These are phyloP conservation scores for Drosophila hydei DNA, from an alignment of 1,140 invertebrate genomes.

Conservation along the genomic window DNA sequence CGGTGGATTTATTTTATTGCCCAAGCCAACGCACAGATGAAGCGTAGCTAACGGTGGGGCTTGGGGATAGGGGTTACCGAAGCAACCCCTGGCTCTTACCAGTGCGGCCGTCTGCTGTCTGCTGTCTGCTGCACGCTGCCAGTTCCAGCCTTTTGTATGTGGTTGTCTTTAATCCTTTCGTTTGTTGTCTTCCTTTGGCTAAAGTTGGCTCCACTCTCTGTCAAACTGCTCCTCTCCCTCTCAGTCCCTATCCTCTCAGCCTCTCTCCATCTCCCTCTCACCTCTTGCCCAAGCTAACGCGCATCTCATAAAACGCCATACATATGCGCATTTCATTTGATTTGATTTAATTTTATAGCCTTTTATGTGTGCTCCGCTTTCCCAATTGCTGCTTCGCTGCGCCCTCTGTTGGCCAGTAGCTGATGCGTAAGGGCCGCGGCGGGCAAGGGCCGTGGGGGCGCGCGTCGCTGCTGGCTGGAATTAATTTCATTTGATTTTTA, in stretches of 20 bases:
- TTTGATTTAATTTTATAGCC: conserved; percentile 80
- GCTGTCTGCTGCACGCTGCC: conserved; percentile 23
- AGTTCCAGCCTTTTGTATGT: conserved; percentile 56
- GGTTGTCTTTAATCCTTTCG: conserved; percentile 68
- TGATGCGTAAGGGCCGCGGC: conserved; percentile 31
- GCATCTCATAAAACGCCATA: conserved; percentile 66
- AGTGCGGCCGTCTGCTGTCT: not conserved
- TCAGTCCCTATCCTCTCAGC: not conserved
- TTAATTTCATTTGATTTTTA: conserved; percentile 80
- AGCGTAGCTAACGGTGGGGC: not conserved
- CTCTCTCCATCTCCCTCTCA: not conserved
- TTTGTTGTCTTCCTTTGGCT: conserved; percentile 20
- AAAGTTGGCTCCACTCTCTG: conserved; percentile 5
- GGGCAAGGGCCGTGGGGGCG: not conserved
- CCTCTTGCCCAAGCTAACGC: not conserved
- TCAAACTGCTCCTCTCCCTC: not conserved
- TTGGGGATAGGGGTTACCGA: not conserved
- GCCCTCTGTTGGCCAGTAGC: conserved; percentile 40
- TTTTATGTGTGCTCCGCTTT: conserved; percentile 50
- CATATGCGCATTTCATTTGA: conserved; percentile 78
- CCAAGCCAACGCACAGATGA: conserved; percentile 38
- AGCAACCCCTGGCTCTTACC: not conserved
- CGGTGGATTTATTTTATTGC: conserved; percentile 81
- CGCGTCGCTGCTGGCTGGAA: conserved; percentile 34
- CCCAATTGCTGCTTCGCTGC: conserved; percentile 35